Base-by-base conservation (phyloP, 2,113 vertebrate species). In the Gambusia holbrooki region DNA sequence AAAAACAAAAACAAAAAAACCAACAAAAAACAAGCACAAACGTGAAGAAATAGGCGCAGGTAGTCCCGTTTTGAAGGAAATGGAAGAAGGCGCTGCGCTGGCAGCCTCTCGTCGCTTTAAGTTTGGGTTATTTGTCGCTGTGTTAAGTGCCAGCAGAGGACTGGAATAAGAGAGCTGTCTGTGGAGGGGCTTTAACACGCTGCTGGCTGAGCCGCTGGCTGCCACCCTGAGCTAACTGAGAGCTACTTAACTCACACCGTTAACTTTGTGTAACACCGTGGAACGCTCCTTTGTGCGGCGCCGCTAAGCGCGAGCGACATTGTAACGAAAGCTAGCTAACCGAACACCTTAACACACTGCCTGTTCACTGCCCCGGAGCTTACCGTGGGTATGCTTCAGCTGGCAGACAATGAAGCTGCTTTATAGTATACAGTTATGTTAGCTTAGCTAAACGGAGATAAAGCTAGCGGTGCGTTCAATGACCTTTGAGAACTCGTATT, bases 371-470 rank as follows among this genome's bases (percentile, higher is more conserved):
- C 35, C 33, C 19, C 22, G 1, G 9, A 25, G 76, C 87, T 86
- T 81, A 87, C 85, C 85, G 73, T 35, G 14, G n/a, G 22, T 68
- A 40, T 45, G 51, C 48, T 69, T 58, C 54, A 1, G 83, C 77
- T 80, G 75, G 75, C 84, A 71, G 74, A 74, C 85, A 79, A 70
- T 19, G 82, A 64, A 81, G 66, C 77, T 66, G 79, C 79, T 72
- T 17, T 66, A 28, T 25, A 27, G 81, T n/a, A 61, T 67, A 66
- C 69, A 37, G 67, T 80, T 74, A 70, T 6, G 71, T 84, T 78
- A 82, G 79, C 86, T 73, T 11, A 15, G 78, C 73, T 67, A 27
- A 76, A 40, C 68, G 30, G 27, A 62, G 68, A 63, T 77, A 79
- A 42, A 86, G 83, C 83, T 17, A 42, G 40, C 51, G 74, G 80